Conservation (phyloP, 1,140 invertebrate genomes). For the Caenorhabditis latens region DNA sequence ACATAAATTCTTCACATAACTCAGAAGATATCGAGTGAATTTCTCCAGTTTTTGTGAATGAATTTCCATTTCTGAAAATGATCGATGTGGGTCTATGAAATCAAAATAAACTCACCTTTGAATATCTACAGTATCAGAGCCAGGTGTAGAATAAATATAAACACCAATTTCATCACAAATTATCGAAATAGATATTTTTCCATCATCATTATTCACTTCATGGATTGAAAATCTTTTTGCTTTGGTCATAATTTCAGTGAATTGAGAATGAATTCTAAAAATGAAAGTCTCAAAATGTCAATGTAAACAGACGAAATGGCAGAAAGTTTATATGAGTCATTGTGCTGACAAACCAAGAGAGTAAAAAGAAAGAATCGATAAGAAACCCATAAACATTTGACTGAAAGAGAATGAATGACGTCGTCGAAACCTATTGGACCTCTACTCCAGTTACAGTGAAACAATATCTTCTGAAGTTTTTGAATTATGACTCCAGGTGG, state of each 20-base stretch:
- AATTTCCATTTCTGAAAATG: background rate
- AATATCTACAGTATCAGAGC: background rate
- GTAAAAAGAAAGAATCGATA: too few species aligned
- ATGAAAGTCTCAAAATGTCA: background rate
- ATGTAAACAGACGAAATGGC: background rate
- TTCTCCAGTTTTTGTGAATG: background rate
- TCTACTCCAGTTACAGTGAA: background rate
- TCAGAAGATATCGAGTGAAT: background rate
- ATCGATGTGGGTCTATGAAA: background rate
- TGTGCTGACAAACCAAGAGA: too few species aligned
- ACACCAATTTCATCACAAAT: background rate
- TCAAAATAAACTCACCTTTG: background rate
- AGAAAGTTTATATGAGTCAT: too few species aligned
- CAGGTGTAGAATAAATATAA: background rate
- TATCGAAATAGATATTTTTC: background rate
- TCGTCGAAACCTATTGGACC: background rate
- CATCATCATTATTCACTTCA: background rate
- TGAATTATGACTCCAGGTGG: background rate
- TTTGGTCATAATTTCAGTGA: background rate
- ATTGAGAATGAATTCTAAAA: too few species aligned
- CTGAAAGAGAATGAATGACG: too few species aligned
- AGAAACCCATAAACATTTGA: too few species aligned
- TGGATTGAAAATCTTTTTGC: background rate
- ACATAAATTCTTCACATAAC: background rate
- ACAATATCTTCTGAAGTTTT: background rate